A percentile compares a stretch with the other conserved stretches of the same genome.
Evolutionary conservation across 1,140 invertebrate species (phyloP).

Genomic region (Sitophilus oryzae): DNA sequence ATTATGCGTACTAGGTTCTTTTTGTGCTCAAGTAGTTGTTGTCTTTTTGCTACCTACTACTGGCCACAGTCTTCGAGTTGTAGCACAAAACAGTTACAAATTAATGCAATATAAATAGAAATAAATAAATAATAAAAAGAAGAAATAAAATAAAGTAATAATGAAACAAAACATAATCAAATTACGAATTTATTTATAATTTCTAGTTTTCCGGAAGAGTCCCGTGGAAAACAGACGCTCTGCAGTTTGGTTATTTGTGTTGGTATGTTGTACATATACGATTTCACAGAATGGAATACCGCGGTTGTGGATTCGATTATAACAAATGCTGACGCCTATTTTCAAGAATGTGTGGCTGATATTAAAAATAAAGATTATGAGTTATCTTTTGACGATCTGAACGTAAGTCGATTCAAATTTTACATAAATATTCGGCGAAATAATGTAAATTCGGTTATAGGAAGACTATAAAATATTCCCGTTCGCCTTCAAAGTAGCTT

Average conservation of each 20-base stretch:
- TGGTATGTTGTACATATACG: slow-evolving; percentile 51
- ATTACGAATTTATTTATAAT: too few relatives aligned
- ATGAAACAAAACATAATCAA: too few relatives aligned
- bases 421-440: too few relatives aligned
- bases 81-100: too few relatives aligned
- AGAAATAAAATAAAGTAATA: too few relatives aligned
- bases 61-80: too few relatives aligned
- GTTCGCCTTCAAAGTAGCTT: slow-evolving; percentile 51
- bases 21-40: too few relatives aligned
- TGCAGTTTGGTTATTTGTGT: slow-evolving; percentile 50
- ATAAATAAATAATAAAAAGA: too few relatives aligned
- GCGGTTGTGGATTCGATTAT: slow-evolving; percentile 55
- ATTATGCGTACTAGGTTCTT: too few relatives aligned
- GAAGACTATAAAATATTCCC: slow-evolving; percentile 47
- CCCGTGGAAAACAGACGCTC: slow-evolving; percentile 42
- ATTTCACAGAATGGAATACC: slow-evolving; percentile 53
- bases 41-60: too few relatives aligned
- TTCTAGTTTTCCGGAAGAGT: slow-evolving; percentile 32
- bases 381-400: slow-evolving; percentile 48
- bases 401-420: slow-evolving; percentile 18
- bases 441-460: too few relatives aligned
- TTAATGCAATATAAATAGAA: too few relatives aligned
- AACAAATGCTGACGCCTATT: slow-evolving; percentile 50
- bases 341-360: slow-evolving; percentile 47
- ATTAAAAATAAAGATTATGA: slow-evolving; percentile 49